phyloP scores from a whole-genome alignment of 1,140 invertebrate genomes.

The Eurosta solidaginis region DNA sequence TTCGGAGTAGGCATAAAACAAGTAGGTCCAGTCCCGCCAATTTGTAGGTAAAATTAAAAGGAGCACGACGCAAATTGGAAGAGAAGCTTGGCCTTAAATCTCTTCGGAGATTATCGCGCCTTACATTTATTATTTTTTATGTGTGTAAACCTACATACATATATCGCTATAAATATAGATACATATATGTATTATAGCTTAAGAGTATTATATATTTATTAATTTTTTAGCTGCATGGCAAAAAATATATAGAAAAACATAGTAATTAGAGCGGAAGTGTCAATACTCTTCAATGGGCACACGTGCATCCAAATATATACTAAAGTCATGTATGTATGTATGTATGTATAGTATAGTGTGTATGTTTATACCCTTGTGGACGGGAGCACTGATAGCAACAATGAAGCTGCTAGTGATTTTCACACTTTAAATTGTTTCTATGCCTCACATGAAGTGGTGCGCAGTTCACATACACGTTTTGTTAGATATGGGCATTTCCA shows the following conservation, averaged over 20 bases:
- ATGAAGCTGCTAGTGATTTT: background rate
- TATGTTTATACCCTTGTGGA: background rate
- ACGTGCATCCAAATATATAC: background rate
- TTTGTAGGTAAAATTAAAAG: too few species aligned
- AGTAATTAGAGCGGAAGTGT: slow-evolving; percentile 27
- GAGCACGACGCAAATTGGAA: too few species aligned
- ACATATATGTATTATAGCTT: background rate
- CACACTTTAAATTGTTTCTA: background rate
- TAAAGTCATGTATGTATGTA: background rate
- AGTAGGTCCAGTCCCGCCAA: too few species aligned
- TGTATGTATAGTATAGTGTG: background rate
- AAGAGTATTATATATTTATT: background rate
- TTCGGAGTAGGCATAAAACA: too few species aligned
- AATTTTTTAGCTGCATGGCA: background rate
- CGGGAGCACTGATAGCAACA: background rate
- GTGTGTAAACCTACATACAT: background rate
- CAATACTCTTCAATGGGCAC: slow-evolving; percentile 12
- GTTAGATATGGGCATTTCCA: too few species aligned
- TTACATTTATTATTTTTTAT: too few species aligned
- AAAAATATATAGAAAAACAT: slow-evolving; percentile 9
- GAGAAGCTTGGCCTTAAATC: too few species aligned
- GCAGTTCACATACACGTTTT: background rate
- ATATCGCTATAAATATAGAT: background rate
- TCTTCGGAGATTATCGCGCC: too few species aligned
- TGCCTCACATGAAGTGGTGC: background rate